These are phyloP conservation scores for Muraenolepis orangiensis DNA, from an alignment of 2,797 vertebrate species.

Conservation along the genomic window DNA sequence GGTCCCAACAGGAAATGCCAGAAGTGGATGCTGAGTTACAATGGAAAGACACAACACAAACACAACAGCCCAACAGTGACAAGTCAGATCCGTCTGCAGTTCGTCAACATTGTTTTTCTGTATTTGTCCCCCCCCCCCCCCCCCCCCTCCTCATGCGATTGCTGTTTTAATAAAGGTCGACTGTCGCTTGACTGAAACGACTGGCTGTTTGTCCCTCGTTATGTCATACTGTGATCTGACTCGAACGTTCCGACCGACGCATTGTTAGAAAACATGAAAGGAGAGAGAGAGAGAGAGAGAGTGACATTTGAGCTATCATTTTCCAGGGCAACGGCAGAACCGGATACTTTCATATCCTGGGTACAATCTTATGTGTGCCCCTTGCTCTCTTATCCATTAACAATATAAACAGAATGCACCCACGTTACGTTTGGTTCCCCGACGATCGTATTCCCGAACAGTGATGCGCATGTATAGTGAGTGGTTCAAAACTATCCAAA, in stretches of 20 bases:
- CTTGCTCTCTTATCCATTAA: constrained; percentile 28
- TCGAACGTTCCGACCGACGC: constrained; percentile 51
- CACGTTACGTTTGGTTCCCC: constrained; percentile 19
- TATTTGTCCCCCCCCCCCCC: constrained; percentile 22
- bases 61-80: too few relatives aligned
- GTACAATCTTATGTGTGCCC: background rate
- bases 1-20: constrained; percentile 47
- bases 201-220: constrained; percentile 44
- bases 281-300: constrained; percentile 24
- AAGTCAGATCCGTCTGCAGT: background rate
- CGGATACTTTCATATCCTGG: constrained; percentile 26
- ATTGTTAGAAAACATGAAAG: constrained; percentile 62
- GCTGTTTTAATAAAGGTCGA: constrained; percentile 63
- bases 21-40: constrained; percentile 38
- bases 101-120: constrained; percentile 31
- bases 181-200: constrained; percentile 40
- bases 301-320: constrained; percentile 47
- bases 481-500: constrained; percentile 24
- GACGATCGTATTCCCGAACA: background rate
- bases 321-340: constrained; percentile 41
- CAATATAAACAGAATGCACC: constrained; percentile 37
- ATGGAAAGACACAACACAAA: constrained; percentile 28
- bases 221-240: constrained; percentile 52
- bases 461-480: background rate
- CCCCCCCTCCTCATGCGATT: constrained; percentile 37